A percentile compares a stretch with the other conserved stretches of the same genome.
These are phyloP conservation scores for Umimayanthus kanabou DNA, from an alignment of 92 coral and sea anemone species.

Conservation along the genomic window DNA sequence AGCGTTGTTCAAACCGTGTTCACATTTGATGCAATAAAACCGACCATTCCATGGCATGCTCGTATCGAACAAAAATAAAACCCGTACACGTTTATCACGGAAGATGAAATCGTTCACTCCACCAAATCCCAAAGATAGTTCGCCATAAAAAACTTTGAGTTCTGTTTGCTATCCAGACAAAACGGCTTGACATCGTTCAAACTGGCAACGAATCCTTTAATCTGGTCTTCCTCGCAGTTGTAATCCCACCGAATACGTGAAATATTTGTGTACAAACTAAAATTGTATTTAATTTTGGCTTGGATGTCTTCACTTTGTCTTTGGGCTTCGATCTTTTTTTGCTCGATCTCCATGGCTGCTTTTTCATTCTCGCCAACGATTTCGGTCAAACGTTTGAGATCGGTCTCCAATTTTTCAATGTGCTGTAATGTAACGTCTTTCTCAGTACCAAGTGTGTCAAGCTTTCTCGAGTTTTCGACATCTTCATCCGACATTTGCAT, in stretches of 20 bases:
- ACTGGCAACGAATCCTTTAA: slow-evolving; percentile 90
- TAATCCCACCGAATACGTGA: slow-evolving; percentile 97
- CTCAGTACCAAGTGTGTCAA: slow-evolving; percentile 60
- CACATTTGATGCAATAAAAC: background rate
- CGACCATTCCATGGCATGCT: background rate
- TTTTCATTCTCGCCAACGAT: slow-evolving; percentile 59
- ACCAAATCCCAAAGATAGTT: slow-evolving; percentile 93
- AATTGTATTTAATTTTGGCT: slow-evolving; percentile 87
- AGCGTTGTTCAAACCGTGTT: background rate
- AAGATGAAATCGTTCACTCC: slow-evolving; percentile 32
- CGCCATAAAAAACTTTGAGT: slow-evolving; percentile 67
- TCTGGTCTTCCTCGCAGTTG: slow-evolving; percentile 73
- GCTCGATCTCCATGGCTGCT: slow-evolving; percentile 48
- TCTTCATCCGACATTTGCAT: slow-evolving; percentile 41
- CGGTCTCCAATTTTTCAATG: slow-evolving; percentile 76
- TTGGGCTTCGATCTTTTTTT: slow-evolving; percentile 52
- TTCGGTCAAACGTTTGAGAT: slow-evolving; percentile 58
- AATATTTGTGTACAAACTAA: slow-evolving; percentile 87
- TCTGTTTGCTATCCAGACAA: slow-evolving; percentile 72
- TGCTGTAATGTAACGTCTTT: slow-evolving; percentile 48
- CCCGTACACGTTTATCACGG: background rate
- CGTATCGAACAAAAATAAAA: too few relatives aligned
- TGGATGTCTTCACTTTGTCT: slow-evolving; percentile 70
- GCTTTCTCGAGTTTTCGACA: slow-evolving; percentile 32
- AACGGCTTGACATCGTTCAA: slow-evolving; percentile 91